A percentile compares a stretch with the other conserved stretches of the same genome.
Conservation (phyloP, 2,888 invertebrate species). For the Hirtodrosophila duncani region DNA sequence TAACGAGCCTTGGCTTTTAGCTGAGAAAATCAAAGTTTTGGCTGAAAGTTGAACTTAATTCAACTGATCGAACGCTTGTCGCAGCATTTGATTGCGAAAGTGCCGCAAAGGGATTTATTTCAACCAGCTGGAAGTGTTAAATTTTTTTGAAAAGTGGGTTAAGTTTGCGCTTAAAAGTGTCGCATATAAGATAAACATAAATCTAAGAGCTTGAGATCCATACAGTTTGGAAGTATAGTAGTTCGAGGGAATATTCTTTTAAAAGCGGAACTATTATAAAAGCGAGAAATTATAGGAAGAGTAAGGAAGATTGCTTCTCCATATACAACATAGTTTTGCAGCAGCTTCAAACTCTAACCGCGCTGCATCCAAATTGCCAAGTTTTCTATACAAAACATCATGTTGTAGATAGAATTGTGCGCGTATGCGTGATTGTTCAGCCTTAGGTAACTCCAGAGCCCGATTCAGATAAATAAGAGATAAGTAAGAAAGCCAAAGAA, state of each 20-base stretch:
- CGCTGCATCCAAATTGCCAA: conserved; percentile 84
- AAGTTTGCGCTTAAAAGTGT: no score
- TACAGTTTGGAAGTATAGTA: no score
- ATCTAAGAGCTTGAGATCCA: no score
- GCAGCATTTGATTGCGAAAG: conserved; percentile 96
- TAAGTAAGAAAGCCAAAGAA: no score
- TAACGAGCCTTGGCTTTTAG: conserved; percentile 44
- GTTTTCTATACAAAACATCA: conserved; percentile 86
- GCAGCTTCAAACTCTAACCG: conserved; percentile 87
- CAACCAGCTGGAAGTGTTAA: conserved; percentile 84
- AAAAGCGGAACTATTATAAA: no score
- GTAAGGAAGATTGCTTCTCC: no score
- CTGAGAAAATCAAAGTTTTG: conserved; percentile 49
- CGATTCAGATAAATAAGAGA: conserved; percentile 86
- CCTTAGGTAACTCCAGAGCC: conserved; percentile 83
- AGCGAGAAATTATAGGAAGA: no score
- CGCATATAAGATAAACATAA: no score
- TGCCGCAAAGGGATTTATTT: conserved; percentile 96
- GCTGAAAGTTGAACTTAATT: conserved; percentile 53
- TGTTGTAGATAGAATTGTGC: conserved; percentile 93
- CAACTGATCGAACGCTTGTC: conserved; percentile 84
- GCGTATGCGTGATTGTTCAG: conserved; percentile 81
- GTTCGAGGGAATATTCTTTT: no score
- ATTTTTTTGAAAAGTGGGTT: no score
- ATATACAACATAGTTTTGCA: conserved; percentile 89